Base-by-base conservation (phyloP, 2,113 vertebrate species). In the Donacobius atricapilla region DNA sequence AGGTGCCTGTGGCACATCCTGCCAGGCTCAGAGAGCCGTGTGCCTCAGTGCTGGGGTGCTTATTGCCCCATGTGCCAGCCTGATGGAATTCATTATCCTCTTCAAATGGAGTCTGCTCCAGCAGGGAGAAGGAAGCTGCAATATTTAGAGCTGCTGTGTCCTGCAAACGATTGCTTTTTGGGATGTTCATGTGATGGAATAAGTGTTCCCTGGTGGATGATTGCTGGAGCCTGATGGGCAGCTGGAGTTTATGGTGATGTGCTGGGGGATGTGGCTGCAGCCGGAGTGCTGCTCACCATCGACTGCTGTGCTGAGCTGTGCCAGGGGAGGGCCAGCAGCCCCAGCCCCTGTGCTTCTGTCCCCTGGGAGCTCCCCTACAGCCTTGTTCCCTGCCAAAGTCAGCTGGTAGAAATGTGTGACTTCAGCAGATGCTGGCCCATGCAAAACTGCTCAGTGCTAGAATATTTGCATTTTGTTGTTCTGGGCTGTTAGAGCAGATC, bases 1-100 rank as follows among this genome's bases (percentile, higher is more conserved):
- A 16, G 17, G n/a, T 27, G 2, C 15, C 68, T 10, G 35, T 23
- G 5, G 19, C 7, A 0, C 64, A 13, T 47, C 50, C 68, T 66
- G 70, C 48, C 75, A 27, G 56, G 63, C 75, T 51, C 57, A 27
- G 39, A 17, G 56, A 22, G 42, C 12, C 0, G 0, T 0, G 0
- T 1, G 2, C 21, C 42, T 37, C 66, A 3, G 1, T 15, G 7
- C 31, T 28, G 21, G 28, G 40, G n/a, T 30, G 10, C 21, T 18
- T 56, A 11, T 4, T 58, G 30, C 25, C 27, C 5, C 3, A 20
- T 1, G 1, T n/a, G 37, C 61, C 58, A 50, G 44, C 33, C 56
- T 72, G 31, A 9, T 30, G 33, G 53, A 31, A 57, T 42, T 72
- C 0, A 0, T 83, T 35, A 15, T 16, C 58, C 58, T 33, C 9